Conservation (phyloP, 2,797 vertebrate genomes). For the Nasua narica region DNA sequence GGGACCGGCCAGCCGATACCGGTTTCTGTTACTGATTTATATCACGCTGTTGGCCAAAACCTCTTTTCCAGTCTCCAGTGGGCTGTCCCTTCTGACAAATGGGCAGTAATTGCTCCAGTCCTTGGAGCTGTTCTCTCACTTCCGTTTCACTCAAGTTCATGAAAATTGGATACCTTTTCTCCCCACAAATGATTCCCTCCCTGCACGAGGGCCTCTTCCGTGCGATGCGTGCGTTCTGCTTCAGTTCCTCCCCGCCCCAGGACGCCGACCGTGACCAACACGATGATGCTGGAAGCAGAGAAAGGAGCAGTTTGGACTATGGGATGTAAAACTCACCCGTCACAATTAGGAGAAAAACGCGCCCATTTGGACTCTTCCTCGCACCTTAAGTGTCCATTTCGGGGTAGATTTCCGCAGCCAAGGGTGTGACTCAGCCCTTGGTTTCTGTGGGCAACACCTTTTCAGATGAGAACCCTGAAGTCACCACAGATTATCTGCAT, state of each 20-base stretch:
- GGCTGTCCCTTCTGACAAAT: background rate
- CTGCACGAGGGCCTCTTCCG: background rate
- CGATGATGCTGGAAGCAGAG: rapidly evolving
- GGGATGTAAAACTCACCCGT: background rate
- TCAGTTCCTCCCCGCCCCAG: background rate
- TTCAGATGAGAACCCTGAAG: background rate
- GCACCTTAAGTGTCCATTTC: background rate
- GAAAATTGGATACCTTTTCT: background rate
- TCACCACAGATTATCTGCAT: background rate
- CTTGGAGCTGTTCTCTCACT: too few species aligned
- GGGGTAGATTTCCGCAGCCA: background rate
- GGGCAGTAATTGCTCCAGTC: background rate
- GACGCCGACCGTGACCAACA: background rate
- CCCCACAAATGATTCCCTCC: background rate
- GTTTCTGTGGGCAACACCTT: background rate
- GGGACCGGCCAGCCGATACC: background rate
- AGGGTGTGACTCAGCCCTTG: background rate
- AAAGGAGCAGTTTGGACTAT: background rate
- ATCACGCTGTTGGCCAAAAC: background rate
- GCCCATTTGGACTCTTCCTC: background rate
- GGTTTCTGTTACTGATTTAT: background rate
- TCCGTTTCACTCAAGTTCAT: background rate
- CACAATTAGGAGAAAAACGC: background rate
- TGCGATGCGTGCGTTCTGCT: background rate
- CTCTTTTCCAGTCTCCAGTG: background rate